A percentile compares a stretch with the other conserved stretches of the same genome.
Conservation (phyloP, 2,113 vertebrate genomes). For the Corapipo altera region DNA sequence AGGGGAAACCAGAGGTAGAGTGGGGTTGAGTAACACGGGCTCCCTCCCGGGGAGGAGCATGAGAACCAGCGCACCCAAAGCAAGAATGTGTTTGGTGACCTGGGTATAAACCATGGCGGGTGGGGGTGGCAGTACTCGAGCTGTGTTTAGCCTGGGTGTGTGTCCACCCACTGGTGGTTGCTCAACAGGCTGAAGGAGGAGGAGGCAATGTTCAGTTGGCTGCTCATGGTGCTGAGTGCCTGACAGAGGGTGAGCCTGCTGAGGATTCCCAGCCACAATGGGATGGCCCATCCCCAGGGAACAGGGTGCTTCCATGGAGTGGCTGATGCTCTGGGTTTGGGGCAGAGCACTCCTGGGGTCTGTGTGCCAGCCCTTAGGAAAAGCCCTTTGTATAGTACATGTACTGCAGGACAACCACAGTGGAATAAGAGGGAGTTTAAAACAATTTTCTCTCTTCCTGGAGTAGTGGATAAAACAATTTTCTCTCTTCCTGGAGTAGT, state of each 20-base stretch:
- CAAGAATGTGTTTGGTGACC: conserved; percentile 55
- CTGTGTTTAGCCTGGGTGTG: conserved; percentile 61
- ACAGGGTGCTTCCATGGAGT: not conserved
- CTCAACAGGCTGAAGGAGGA: conserved; percentile 41
- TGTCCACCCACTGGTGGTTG: conserved; percentile 57
- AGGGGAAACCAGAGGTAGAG: not conserved
- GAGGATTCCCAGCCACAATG: rapidly evolving
- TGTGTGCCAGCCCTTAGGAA: not conserved
- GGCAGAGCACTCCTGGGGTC: not conserved
- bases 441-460: not conserved
- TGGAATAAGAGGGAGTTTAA: not conserved
- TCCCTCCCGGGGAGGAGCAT: conserved; percentile 16
- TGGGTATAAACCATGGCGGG: not conserved
- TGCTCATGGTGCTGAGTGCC: not conserved
- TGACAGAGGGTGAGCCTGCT: not conserved
- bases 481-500: not conserved
- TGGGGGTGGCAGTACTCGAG: not conserved
- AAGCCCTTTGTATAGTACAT: rapidly evolving
- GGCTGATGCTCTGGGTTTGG: not conserved
- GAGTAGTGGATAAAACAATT: not conserved
- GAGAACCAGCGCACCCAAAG: conserved; percentile 27
- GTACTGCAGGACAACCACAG: not conserved
- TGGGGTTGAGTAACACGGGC: not conserved
- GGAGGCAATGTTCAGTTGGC: not conserved
- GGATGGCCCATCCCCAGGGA: not conserved